Base-by-base conservation (phyloP, 1,140 invertebrate species). In the Hylyphantes graminicola region DNA sequence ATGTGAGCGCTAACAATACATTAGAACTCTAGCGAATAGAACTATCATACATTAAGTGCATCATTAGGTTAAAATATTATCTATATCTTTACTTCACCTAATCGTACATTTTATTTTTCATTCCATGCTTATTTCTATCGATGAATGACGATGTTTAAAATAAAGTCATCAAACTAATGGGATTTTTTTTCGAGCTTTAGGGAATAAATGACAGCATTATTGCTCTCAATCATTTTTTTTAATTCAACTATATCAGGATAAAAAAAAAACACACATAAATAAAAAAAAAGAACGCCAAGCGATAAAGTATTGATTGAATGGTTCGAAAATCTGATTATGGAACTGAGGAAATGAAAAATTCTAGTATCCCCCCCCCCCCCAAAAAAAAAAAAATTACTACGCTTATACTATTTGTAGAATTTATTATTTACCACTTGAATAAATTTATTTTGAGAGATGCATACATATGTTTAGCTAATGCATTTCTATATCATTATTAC, bases 101-200 rank as follows among this genome's bases (percentile, higher is more conserved):
- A 35, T 35, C 35, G 35, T 35, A 65, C 17, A 7, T 65, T 65
- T 48, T 21, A 19, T 65, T 21, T 35, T 65, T 19, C 19, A 11
- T 19, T 35, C 35, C 35, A 35, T 35, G 35, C 35, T 35, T 35
- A 35, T 35, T 35, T 35, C 35, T 35, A 35, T 65, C 19, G 12
- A 21, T 5, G 17, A 21, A 12, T 70, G 67, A 70, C 13, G 64
- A 48, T 70, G 35, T 15, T 74, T 57, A 74, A 74, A 74, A 57
- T 57, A 50, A 70, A 59, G 53, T 59, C 72, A 74, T 74, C 72
- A 74, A 74, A 57, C 10, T 74, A 74, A 74, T 74, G 72, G 72
- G 4, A 10, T 57, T 74, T 15, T 61, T 68, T 48, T n/a, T 35
- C 48, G 15, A 10, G 63, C 63, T 65, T 35, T 2, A 35, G 17